Evolutionary conservation across 2,888 invertebrate species (phyloP), one percentile per base, ranked within the genome.

Genomic region (Chydorus sphaericus): DNA sequence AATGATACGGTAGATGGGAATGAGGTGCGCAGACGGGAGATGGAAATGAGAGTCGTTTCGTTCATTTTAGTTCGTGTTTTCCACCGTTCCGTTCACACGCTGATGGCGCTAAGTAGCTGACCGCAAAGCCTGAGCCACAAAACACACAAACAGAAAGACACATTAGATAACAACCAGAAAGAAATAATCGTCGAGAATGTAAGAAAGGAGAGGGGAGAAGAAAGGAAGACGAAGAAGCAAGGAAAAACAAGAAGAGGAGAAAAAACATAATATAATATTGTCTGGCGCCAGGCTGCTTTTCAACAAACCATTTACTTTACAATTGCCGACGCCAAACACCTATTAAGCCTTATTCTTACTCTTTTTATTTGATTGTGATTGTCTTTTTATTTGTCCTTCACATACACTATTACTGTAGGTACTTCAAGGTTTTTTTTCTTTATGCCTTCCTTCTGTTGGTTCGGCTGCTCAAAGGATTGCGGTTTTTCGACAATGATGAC

Each of bases 31-130:
- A 23, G 28, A 44, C 28, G 44, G 44, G 44, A 44, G 44, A 44
- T 44, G 44, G 44, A 44, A 44, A 44, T 44, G 44, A 44, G 44
- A 44, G 44, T 44, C 44, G 44, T 44, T 44, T 44, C 44, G 44
- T 44, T 44, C 28, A n/a, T n/a, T n/a, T n/a, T n/a, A n/a, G n/a
- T n/a, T n/a, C n/a, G n/a, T n/a, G n/a, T n/a, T n/a, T n/a, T n/a
- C n/a, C n/a, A n/a, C n/a, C 44, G 28, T 44, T 44, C 28, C 44
- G 28, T 44, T 44, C 44, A 44, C 44, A 44, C 44, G 44, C 44
- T 44, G 44, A 28, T 44, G 44, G 44, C 28, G 44, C 44, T 44
- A 44, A 44, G 44, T 44, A 28, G 44, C 44, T 44, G 44, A 44
- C 44, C 44, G 44, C 44, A 44, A 28, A n/a, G n/a, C n/a, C n/a